Evolutionary conservation across 2,113 vertebrate genomes (phyloP).

Genomic region (Galemys pyrenaicus): DNA sequence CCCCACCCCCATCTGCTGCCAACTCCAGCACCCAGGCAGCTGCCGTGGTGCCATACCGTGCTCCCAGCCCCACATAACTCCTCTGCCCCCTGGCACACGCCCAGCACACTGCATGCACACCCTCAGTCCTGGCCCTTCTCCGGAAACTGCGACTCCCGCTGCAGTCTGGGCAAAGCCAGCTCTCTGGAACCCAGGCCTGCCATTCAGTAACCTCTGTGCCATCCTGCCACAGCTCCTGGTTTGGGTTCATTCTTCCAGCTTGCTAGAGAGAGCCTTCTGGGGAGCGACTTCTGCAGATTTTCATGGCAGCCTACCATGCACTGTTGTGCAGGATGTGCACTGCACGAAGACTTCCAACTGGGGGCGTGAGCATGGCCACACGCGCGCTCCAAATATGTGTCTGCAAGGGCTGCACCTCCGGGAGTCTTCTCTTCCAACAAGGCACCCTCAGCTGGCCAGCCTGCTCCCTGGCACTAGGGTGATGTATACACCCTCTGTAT

Average conservation of each 20-base stretch:
- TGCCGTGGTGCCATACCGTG: not conserved
- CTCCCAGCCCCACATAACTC: not conserved
- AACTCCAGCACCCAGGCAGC: too few species aligned
- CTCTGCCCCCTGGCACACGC: too few species aligned
- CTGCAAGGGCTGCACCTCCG: not conserved
- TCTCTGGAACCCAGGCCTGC: fast-evolving
- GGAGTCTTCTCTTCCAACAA: not conserved
- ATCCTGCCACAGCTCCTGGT: not conserved
- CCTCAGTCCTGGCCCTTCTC: not conserved
- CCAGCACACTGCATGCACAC: not conserved
- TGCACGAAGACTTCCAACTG: not conserved
- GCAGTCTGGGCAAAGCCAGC: not conserved
- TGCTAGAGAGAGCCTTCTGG: not conserved
- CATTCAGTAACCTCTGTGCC: not conserved
- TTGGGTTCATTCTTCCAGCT: not conserved
- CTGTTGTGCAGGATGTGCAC: not conserved
- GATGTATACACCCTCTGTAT: too few species aligned
- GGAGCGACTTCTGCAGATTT: not conserved
- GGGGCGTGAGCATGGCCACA: not conserved
- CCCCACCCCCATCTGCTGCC: not conserved
- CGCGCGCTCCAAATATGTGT: not conserved
- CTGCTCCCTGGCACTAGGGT: too few species aligned
- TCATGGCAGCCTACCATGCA: not conserved
- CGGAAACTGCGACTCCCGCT: not conserved
- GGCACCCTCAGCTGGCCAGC: not conserved